Evolutionary conservation across 2,888 invertebrate genomes (phyloP), one percentile per base, ranked within the genome.

Genomic region (Drosophila maculinotata): DNA sequence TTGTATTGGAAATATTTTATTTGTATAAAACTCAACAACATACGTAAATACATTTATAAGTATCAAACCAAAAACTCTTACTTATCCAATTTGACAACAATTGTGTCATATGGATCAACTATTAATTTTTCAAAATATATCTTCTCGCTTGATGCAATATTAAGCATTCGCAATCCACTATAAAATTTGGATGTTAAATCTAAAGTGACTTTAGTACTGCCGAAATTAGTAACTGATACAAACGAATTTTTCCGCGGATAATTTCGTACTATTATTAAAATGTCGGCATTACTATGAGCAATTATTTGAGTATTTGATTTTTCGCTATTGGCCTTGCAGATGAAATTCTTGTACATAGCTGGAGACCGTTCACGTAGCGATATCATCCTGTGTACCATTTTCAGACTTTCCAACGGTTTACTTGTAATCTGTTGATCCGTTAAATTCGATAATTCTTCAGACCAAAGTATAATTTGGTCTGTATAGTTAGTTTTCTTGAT

Each of bases 181-280:
- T 96, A 97, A 89, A 95, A 95, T 91, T 95, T 93, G 1, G 94
- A 93, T 0, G 96, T 95, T 57, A 97, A 92, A 91, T 97, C 96
- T 49, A 94, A 94, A 1, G 93, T 93, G 33, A 94, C 93, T 14
- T 93, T 91, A 7, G 89, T 89, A 33, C 90, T 92, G 0, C 95
- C 95, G 2, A 96, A 92, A 92, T 97, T 97, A 1, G 94, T 94
- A 0, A 96, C 93, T 63, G 95, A 94, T 0, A 96, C 95, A 87
- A 95, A 96, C 0, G 95, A 94, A 86, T 95, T 95, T 59, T 95
- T 93, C 12, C 97, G 93, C 0, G 96, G 96, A 90, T 95, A 96
- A 93, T 95, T 95, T 41, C 97, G 93, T 87, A 97, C 96, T 44
- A 95, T 91, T 14, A 96, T 93, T 2, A 97, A 92, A 41, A 96